Conservation (phyloP, 2,888 invertebrate species). For the Rhagium mordax region DNA sequence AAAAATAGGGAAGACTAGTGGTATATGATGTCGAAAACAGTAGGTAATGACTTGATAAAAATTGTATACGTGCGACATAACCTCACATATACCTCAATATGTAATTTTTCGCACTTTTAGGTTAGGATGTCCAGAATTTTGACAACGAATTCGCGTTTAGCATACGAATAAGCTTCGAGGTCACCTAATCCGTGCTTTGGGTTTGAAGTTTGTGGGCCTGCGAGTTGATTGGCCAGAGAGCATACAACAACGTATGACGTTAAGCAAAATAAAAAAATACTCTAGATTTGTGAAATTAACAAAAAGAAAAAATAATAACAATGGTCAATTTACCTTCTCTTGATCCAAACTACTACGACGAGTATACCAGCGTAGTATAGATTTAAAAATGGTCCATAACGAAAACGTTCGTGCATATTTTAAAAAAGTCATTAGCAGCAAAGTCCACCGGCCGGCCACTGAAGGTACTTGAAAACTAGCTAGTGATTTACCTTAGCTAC, state of each 20-base stretch:
- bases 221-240: constrained; percentile 1
- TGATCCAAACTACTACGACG: constrained; percentile 7
- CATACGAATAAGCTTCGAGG: too few species aligned
- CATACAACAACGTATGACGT: neutral
- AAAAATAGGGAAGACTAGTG: too few species aligned
- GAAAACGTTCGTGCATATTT: constrained; percentile 5
- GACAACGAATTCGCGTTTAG: too few species aligned
- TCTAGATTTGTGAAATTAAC: neutral
- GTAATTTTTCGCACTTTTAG: too few species aligned
- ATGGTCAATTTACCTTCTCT: constrained; percentile 23
- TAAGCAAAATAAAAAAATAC: neutral
- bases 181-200: too few species aligned
- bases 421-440: constrained; percentile 26
- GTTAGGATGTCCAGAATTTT: too few species aligned
- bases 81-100: too few species aligned
- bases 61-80: too few species aligned
- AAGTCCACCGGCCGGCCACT: constrained; percentile 24
- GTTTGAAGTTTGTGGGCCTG: too few species aligned
- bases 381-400: constrained; percentile 7
- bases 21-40: too few species aligned
- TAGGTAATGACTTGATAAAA: too few species aligned
- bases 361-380: constrained; percentile 6
- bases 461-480: constrained; percentile 22
- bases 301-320: neutral
- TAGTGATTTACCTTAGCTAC: constrained; percentile 51